Evolutionary conservation across 2,888 invertebrate species (phyloP).

Genomic region (Gastracanthus pulcherrimus): DNA sequence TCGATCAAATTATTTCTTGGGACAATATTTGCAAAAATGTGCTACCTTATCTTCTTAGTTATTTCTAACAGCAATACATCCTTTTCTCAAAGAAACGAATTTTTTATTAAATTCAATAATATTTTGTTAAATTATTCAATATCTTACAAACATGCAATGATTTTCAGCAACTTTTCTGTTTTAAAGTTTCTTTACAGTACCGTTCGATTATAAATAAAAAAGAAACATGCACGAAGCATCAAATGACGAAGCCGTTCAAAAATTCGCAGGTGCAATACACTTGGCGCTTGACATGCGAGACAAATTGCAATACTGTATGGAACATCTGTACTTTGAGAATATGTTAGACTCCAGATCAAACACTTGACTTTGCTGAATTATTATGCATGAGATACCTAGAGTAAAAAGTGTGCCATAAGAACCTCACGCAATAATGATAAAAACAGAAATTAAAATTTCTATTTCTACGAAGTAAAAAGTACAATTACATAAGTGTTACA

Average conservation of each 20-base stretch:
- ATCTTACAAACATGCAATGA: no score
- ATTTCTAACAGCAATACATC: no score
- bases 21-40: conserved; percentile 25
- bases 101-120: no score
- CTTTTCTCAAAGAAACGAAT: no score
- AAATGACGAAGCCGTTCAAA: conserved; percentile 10
- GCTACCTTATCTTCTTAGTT: background rate
- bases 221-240: background rate
- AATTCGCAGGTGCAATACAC: conserved; percentile 22
- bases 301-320: background rate
- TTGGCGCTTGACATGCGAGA: background rate
- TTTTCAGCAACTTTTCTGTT: no score
- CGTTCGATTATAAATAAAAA: no score
- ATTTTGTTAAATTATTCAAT: conserved; percentile 9
- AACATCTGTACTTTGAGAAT: background rate
- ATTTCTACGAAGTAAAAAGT: background rate
- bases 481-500: background rate
- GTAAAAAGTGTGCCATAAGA: no score
- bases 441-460: no score
- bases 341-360: no score
- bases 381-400: no score
- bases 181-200: no score
- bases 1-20: conserved; percentile 2
- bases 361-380: no score
- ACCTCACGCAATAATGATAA: background rate